These are phyloP conservation scores for Cebus imitator DNA, from an alignment of 2,113 vertebrate species.

Conservation along the genomic window DNA sequence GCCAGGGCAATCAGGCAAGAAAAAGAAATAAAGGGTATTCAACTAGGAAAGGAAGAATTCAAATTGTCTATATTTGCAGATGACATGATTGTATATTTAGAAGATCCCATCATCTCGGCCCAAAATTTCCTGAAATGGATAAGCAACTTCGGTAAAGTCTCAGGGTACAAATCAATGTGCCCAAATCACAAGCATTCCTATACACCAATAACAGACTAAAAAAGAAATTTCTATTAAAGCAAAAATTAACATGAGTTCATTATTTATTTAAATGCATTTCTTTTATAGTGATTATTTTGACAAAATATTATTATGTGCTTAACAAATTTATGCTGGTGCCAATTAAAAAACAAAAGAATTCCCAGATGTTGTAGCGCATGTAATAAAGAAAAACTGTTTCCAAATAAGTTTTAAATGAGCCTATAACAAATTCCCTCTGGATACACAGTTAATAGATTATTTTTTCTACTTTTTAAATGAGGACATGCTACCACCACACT, in stretches of 20 bases:
- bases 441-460: constrained; percentile 65
- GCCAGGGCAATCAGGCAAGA: too few relatives aligned
- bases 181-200: too few relatives aligned
- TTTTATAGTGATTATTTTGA: background rate
- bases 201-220: too few relatives aligned
- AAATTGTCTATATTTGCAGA: too few relatives aligned
- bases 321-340: background rate
- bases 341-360: background rate
- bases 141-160: too few relatives aligned
- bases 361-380: background rate
- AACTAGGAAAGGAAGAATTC: too few relatives aligned
- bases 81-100: too few relatives aligned
- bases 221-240: background rate
- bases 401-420: constrained; percentile 22
- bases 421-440: constrained; percentile 55
- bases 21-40: too few relatives aligned
- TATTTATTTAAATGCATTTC: background rate
- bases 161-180: too few relatives aligned
- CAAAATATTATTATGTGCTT: background rate
- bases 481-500: constrained; percentile 62
- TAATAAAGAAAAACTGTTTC: constrained; percentile 6
- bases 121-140: too few relatives aligned
- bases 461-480: constrained; percentile 65
- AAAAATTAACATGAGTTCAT: background rate
- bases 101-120: too few relatives aligned